Evolutionary conservation across 2,113 vertebrate genomes (phyloP).

Genomic region (Cebidichthys violaceus): DNA sequence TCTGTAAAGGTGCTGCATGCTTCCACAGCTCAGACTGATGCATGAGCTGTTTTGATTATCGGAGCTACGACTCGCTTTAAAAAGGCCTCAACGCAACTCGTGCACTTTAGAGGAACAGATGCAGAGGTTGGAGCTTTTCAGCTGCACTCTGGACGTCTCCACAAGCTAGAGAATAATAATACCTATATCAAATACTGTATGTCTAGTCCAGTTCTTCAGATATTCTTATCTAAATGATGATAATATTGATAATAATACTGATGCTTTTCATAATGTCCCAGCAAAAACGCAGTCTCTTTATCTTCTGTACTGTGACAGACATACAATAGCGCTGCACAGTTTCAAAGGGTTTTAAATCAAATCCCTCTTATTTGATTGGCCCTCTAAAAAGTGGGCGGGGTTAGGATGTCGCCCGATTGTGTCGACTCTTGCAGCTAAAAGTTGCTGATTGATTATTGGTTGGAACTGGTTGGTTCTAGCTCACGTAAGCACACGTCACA

Average conservation of each 20-base stretch:
- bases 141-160: neutral
- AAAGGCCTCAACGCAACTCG: neutral
- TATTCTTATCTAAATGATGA: neutral
- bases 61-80: neutral
- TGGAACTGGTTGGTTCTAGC: neutral
- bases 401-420: too few relatives aligned
- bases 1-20: constrained; percentile 11
- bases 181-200: neutral
- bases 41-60: neutral
- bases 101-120: neutral
- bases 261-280: too few relatives aligned
- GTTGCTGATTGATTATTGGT: too few relatives aligned
- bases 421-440: too few relatives aligned
- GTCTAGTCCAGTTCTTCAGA: neutral
- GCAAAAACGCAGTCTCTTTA: too few relatives aligned
- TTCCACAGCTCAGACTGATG: constrained; percentile 5
- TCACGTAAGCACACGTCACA: neutral
- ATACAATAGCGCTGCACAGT: too few relatives aligned
- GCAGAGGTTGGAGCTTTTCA: neutral
- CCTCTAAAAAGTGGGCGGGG: too few relatives aligned
- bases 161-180: neutral
- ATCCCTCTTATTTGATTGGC: neutral
- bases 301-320: too few relatives aligned
- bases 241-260: neutral
- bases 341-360: neutral